phyloP scores from a whole-genome alignment of 2,888 invertebrate genomes.

The Camptogramma bilineatum region DNA sequence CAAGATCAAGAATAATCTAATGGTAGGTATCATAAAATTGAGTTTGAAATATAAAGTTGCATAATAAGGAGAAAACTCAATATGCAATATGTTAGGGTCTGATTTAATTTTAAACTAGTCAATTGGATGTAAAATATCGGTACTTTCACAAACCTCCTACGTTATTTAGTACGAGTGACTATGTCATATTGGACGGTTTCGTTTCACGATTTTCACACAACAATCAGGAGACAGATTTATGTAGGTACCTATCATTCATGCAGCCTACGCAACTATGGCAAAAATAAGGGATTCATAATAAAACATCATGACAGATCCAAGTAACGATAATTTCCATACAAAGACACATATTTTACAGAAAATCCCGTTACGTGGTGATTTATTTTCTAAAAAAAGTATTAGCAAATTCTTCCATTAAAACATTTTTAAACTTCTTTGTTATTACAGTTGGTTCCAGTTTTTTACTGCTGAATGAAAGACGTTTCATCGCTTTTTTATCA shows the following conservation, averaged over 20 bases:
- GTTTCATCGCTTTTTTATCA: neutral
- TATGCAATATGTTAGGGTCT: no score
- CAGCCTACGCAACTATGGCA: constrained; percentile 64
- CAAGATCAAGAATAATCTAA: neutral
- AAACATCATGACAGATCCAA: neutral
- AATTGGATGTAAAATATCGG: no score
- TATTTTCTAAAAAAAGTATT: no score
- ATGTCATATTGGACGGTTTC: constrained; percentile 52
- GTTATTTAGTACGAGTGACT: constrained; percentile 57
- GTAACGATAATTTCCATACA: no score
- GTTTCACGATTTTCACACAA: constrained; percentile 70
- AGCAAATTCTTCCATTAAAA: neutral
- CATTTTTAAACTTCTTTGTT: constrained; percentile 10
- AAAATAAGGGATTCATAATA: constrained; percentile 38
- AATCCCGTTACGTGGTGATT: neutral
- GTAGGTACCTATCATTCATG: constrained; percentile 61
- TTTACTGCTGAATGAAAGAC: neutral
- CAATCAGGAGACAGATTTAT: constrained; percentile 73
- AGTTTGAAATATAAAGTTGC: neutral
- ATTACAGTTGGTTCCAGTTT: constrained; percentile 13
- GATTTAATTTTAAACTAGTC: no score
- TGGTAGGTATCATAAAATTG: neutral
- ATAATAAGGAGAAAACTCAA: no score
- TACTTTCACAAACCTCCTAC: constrained; percentile 63
- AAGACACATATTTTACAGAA: no score